Percentiles rank a stretch among this genome's conserved stretches.
These are phyloP conservation scores for Calephelis nemesis DNA, from an alignment of 1,140 invertebrate genomes.

Conservation along the genomic window DNA sequence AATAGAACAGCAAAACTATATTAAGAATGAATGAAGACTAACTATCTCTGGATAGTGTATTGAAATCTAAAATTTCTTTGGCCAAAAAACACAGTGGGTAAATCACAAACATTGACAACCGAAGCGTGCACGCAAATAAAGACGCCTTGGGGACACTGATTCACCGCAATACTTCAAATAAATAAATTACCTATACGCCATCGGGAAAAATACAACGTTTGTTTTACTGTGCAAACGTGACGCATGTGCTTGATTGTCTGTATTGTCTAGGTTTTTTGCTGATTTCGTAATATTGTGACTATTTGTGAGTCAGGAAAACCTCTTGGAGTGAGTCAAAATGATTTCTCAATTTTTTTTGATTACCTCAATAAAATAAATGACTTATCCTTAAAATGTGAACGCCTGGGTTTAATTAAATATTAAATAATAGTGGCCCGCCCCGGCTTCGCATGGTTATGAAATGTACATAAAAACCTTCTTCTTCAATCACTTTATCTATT, in stretches of 20 bases:
- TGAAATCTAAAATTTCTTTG: conserved; percentile 23
- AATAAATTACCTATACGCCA: conserved; percentile 57
- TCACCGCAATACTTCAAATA: conserved; percentile 63
- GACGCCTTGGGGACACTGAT: conserved; percentile 62
- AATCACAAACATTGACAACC: conserved; percentile 64
- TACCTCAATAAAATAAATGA: no score
- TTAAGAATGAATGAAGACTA: no score
- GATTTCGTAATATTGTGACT: conserved; percentile 13
- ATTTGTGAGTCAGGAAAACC: conserved; percentile 14
- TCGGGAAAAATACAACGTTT: conserved; percentile 47
- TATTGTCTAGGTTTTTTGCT: conserved; percentile 9
- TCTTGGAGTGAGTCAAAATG: not conserved
- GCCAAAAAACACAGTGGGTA: conserved; percentile 43
- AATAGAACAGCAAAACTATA: no score
- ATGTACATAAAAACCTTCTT: no score
- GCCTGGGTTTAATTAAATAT: no score
- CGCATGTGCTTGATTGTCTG: conserved; percentile 18
- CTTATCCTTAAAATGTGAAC: no score
- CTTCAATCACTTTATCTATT: no score
- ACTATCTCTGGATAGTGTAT: no score
- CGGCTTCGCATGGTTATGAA: no score
- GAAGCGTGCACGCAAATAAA: conserved; percentile 66
- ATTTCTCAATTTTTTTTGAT: no score
- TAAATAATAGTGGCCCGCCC: no score
- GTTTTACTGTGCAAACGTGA: conserved; percentile 45